These are phyloP conservation scores for Arenaria interpres DNA, from an alignment of 2,113 vertebrate genomes.

Conservation along the genomic window DNA sequence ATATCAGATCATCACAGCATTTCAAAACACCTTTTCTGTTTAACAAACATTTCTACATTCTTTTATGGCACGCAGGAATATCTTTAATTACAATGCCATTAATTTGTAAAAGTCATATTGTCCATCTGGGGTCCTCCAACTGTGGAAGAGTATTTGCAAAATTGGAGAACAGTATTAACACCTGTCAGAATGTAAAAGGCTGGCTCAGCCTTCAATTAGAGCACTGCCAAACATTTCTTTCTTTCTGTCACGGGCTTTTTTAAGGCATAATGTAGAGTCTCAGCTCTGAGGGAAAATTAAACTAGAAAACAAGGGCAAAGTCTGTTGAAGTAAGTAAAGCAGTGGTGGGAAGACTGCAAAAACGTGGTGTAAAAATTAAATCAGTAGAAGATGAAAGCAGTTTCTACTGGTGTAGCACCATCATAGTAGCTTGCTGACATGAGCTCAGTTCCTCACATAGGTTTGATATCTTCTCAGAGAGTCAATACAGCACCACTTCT, in stretches of 20 bases:
- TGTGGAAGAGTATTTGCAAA: neutral
- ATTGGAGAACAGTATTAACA: conserved; percentile 12
- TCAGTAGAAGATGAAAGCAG: neutral
- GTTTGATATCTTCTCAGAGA: neutral
- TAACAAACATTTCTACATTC: neutral
- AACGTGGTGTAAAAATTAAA: neutral
- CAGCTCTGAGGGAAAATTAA: neutral
- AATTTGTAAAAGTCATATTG: conserved; percentile 13
- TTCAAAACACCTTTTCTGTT: conserved; percentile 38
- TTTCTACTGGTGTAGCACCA: neutral
- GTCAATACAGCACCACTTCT: neutral
- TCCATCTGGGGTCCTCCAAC: conserved; percentile 15
- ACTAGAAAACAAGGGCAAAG: neutral
- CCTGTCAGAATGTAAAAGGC: conserved; percentile 23
- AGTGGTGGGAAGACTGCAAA: neutral
- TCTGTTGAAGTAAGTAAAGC: neutral
- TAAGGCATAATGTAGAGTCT: neutral
- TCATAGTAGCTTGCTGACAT: neutral
- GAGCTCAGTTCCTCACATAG: neutral
- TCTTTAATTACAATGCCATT: conserved; percentile 8
- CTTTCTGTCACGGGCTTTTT: neutral
- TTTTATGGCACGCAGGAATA: neutral
- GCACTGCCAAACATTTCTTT: neutral
- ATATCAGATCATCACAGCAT: neutral
- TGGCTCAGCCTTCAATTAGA: conserved; percentile 41